A percentile compares a stretch with the other conserved stretches of the same genome.
Conservation (phyloP, 1,140 invertebrate genomes). For the Planococcus citri region DNA sequence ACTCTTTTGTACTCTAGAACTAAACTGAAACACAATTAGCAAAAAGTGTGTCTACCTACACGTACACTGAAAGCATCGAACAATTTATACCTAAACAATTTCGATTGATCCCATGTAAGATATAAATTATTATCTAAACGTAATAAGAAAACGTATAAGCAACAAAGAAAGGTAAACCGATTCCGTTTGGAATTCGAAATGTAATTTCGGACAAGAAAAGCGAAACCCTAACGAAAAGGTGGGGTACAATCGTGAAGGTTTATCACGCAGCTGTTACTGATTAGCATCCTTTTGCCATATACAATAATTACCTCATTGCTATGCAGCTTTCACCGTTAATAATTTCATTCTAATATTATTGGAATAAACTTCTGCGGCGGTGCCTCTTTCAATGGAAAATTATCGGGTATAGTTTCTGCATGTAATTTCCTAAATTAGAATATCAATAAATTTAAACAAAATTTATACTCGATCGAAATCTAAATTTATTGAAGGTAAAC, state of each 20-base stretch:
- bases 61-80: too few species aligned
- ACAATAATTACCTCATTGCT: conserved; percentile 19
- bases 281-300: conserved; percentile 17
- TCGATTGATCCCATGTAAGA: too few species aligned
- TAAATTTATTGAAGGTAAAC: too few species aligned
- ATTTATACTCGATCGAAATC: too few species aligned
- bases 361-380: conserved; percentile 7
- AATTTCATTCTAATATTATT: conserved; percentile 18
- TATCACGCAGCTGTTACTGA: conserved; percentile 20
- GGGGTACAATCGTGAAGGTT: conserved; percentile 5
- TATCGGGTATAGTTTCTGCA: conserved; percentile 3
- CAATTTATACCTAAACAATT: too few species aligned
- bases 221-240: neutral
- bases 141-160: neutral
- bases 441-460: neutral
- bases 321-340: conserved; percentile 19
- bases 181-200: conserved; percentile 15
- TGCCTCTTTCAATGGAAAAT: conserved; percentile 8
- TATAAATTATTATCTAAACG: too few species aligned
- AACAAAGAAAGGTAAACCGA: neutral
- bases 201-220: conserved; percentile 12
- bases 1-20: too few species aligned
- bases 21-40: too few species aligned
- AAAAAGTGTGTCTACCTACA: too few species aligned
- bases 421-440: conserved; percentile 11